phyloP scores from a whole-genome alignment of 2,797 vertebrate genomes.

The Myotis myotis region DNA sequence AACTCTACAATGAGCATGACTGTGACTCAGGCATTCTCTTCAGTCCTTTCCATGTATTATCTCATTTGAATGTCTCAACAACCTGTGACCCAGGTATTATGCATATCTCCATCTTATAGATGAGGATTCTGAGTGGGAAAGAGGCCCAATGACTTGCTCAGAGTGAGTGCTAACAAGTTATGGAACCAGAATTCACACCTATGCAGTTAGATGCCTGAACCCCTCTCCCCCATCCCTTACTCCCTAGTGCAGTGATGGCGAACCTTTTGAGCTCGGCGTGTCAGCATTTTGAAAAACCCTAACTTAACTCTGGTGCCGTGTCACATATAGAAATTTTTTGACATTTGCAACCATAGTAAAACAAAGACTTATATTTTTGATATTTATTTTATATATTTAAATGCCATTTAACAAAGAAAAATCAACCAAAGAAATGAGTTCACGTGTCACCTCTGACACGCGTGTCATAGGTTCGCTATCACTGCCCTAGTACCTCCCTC shows the following conservation, averaged over 20 bases:
- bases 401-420: too few species aligned
- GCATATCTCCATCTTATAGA: background rate
- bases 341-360: too few species aligned
- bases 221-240: rapidly evolving
- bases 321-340: too few species aligned
- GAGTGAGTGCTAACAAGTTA: background rate
- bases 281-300: too few species aligned
- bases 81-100: background rate
- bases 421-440: too few species aligned
- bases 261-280: too few species aligned
- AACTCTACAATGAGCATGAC: background rate
- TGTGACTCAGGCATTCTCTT: background rate
- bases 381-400: too few species aligned
- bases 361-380: too few species aligned
- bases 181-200: background rate
- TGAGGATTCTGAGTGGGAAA: background rate
- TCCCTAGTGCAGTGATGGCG: rapidly evolving
- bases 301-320: too few species aligned
- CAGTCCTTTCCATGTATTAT: background rate
- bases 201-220: rapidly evolving
- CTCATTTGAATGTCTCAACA: background rate
- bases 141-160: background rate
- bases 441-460: too few species aligned
- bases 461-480: too few species aligned
- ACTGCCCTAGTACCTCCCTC: background rate